phyloP scores from a whole-genome alignment of 2,113 vertebrate genomes.

The Lycaon pictus region DNA sequence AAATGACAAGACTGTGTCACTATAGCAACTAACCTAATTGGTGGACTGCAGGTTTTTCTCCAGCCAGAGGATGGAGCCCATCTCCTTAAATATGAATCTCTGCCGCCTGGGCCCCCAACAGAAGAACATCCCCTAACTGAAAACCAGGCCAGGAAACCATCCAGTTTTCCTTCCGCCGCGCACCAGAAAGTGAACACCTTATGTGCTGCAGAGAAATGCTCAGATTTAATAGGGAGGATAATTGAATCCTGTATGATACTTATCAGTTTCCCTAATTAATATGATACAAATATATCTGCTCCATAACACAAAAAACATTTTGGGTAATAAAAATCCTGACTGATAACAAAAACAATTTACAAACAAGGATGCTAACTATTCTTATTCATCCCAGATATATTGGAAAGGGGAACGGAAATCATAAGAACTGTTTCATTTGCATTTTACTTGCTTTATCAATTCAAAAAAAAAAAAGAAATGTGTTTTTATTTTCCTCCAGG shows the following conservation, averaged over 20 bases:
- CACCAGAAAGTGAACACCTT: not conserved
- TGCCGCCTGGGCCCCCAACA: rapidly evolving
- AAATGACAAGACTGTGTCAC: constrained; percentile 71
- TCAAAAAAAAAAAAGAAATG: not conserved
- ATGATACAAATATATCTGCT: not conserved
- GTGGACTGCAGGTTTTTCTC: constrained; percentile 72
- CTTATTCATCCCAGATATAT: not conserved
- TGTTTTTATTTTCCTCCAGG: not conserved
- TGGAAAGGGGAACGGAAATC: not conserved
- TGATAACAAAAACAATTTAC: constrained; percentile 31
- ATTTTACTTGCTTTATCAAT: constrained; percentile 31
- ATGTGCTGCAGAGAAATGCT: not conserved
- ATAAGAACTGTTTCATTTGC: not conserved
- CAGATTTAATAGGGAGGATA: not conserved
- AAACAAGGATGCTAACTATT: not conserved
- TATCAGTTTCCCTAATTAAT: not conserved
- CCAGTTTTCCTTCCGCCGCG: not conserved
- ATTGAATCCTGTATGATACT: not conserved
- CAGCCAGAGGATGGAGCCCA: constrained; percentile 76
- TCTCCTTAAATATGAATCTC: not conserved
- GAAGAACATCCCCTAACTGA: not conserved
- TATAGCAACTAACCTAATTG: constrained; percentile 79
- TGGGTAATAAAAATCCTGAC: constrained; percentile 26
- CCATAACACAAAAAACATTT: constrained; percentile 19
- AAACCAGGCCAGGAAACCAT: constrained; percentile 56